A percentile compares a stretch with the other conserved stretches of the same genome.
These are phyloP conservation scores for Columba livia DNA, from an alignment of 2,113 vertebrate genomes.

Conservation along the genomic window DNA sequence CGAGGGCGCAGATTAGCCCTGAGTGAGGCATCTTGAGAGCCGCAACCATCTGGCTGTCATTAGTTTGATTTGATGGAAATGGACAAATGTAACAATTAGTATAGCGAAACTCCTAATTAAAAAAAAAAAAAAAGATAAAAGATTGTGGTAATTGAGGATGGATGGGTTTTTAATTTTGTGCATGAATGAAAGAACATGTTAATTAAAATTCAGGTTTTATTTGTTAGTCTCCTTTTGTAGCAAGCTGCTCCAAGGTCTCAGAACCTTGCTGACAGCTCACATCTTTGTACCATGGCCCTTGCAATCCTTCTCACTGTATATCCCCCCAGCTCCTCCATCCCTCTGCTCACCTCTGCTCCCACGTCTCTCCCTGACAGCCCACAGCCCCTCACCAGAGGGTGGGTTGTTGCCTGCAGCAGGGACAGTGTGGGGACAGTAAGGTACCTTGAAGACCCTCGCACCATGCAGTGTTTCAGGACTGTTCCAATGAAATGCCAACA, in stretches of 20 bases:
- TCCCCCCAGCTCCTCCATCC: not conserved
- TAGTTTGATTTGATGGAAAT: conserved; percentile 56
- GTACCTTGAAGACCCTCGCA: not conserved
- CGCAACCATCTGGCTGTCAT: conserved; percentile 47
- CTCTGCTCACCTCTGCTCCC: not conserved
- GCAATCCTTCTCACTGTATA: not conserved
- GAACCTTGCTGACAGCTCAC: not conserved
- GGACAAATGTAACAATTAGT: conserved; percentile 65
- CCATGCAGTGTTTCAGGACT: not conserved
- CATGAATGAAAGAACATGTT: not conserved
- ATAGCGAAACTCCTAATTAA: conserved; percentile 50
- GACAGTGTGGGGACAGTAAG: not conserved
- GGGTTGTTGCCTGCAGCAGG: not conserved
- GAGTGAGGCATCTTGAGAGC: conserved; percentile 57
- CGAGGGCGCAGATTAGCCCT: not conserved
- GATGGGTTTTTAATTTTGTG: conserved; percentile 48
- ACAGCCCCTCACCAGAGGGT: not conserved
- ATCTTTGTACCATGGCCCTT: not conserved
- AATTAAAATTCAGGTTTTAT: conserved; percentile 60
- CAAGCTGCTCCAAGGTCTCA: not conserved
- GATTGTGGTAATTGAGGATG: not conserved
- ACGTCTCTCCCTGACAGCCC: not conserved
- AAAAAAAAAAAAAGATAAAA: not conserved
- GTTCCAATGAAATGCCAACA: not conserved
- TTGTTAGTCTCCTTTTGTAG: not conserved